Conservation (phyloP, 2,797 vertebrate genomes). For the Galago senegalensis region DNA sequence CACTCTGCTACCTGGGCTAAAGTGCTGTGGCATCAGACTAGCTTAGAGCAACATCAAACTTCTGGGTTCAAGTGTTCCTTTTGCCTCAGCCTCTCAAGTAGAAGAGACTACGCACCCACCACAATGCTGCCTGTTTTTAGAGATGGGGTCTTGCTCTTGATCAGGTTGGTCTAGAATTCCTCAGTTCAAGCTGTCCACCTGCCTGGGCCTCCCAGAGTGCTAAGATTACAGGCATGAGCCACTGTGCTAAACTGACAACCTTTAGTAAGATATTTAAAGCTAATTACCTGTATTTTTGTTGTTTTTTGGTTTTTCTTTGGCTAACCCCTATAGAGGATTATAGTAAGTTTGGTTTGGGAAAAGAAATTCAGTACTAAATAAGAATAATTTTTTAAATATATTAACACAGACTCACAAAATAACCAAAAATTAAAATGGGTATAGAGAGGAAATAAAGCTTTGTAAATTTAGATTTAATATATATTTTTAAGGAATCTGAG, state of each 20-base stretch:
- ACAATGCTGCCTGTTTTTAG: too few species aligned
- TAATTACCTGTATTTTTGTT: conserved; percentile 1
- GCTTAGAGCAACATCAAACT: too few species aligned
- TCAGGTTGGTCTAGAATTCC: too few species aligned
- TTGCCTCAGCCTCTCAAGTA: too few species aligned
- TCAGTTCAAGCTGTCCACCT: too few species aligned
- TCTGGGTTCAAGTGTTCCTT: too few species aligned
- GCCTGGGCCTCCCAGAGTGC: too few species aligned
- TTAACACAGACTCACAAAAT: conserved; percentile 26
- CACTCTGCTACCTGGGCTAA: too few species aligned
- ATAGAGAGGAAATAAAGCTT: conserved; percentile 33
- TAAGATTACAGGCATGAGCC: too few species aligned
- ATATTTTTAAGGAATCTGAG: not conserved
- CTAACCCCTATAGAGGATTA: not conserved
- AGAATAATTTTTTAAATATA: conserved; percentile 42
- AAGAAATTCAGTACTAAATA: conserved; percentile 53
- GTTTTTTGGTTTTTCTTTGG: conserved; percentile 36
- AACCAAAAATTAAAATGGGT: conserved; percentile 51
- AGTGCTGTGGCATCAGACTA: too few species aligned
- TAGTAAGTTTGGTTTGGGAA: not conserved
- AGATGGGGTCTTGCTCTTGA: too few species aligned
- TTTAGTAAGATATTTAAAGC: conserved; percentile 66
- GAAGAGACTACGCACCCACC: too few species aligned
- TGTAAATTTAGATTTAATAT: conserved; percentile 69
- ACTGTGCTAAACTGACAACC: not conserved